Base-by-base conservation (phyloP, 2,113 vertebrate genomes). In the Chaetops frenatus region DNA sequence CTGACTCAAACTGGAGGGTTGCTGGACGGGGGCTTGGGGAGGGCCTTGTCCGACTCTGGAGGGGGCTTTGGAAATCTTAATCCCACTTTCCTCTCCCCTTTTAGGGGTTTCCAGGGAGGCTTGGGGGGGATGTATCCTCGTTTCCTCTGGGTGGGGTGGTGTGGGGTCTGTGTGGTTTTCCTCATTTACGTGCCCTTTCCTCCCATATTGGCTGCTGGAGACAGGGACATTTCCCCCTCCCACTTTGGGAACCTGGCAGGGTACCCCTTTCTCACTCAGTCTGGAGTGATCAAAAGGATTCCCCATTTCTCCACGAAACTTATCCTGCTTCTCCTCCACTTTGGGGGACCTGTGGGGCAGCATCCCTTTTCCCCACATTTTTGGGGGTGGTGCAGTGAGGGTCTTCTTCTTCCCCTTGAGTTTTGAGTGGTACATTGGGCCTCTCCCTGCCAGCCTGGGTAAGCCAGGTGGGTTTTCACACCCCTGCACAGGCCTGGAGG, bases 401-500 rank as follows among this genome's bases (percentile, higher is more conserved):
- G 3, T 67, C 29, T 47, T 24, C 38, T 28, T n/a, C 33, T 29
- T 27, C 69, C 51, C 53, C 12, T 31, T 69, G 14, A 53, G 17
- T 54, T 89, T 61, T 35, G 20, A 33, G 33, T 56, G 16, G 13
- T 29, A 10, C 44, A 33, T 4, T 29, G 53, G 38, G 70, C 9
- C 38, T 54, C 35, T 80, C 48, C 35, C 13, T 33, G 67, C 27
- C 51, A 44, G 19, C 11, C 38, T 31, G 78, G 47, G 9, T 67
- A 74, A 76, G 16, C n/a, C 4, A 2, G 40, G 17, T 4, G 35
- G n/a, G n/a, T 27, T 1, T 20, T 38, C 60, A 4, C 11, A 0
- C 9, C 23, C 44, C 27, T 23, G n/a, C 53, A 6, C 83, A 92
- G 90, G 84, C 7, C 78, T 92, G 78, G 78, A 92, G 50, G 83